Conservation (phyloP, 2,797 vertebrate genomes). For the Myiothlypis coronata region DNA sequence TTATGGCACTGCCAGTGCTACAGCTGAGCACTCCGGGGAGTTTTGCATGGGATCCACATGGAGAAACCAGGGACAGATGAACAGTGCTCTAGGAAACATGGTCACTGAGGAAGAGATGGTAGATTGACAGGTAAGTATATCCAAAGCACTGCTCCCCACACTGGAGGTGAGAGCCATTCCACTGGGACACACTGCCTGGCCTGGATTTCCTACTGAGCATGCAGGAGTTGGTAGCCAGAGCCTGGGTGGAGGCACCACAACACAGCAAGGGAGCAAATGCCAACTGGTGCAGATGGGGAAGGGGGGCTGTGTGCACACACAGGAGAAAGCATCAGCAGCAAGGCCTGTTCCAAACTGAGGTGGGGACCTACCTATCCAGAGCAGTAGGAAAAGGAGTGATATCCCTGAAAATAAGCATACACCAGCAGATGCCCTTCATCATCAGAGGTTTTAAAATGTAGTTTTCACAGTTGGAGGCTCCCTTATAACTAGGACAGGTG, state of each 20-base stretch:
- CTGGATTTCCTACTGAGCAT: fast-evolving
- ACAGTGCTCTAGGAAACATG: neutral
- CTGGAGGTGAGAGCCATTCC: fast-evolving
- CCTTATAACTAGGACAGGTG: neutral
- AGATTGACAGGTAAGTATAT: neutral
- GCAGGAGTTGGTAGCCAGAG: fast-evolving
- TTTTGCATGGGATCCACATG: neutral
- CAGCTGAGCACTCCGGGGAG: neutral
- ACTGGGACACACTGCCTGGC: fast-evolving
- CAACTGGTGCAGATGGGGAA: fast-evolving
- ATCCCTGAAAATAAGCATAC: fast-evolving
- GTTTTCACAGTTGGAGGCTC: neutral
- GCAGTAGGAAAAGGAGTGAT: neutral
- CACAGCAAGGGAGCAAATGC: neutral
- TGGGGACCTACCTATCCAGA: neutral
- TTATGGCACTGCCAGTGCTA: neutral
- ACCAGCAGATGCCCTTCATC: neutral
- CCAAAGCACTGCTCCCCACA: neutral
- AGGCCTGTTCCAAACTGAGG: neutral
- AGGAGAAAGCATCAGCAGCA: neutral
- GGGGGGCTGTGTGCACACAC: fast-evolving
- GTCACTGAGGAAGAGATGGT: neutral
- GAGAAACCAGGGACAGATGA: neutral
- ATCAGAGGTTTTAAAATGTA: neutral
- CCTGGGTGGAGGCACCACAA: neutral